These are phyloP conservation scores for Pangasius krempfi DNA, from an alignment of 2,797 vertebrate species.

Conservation along the genomic window DNA sequence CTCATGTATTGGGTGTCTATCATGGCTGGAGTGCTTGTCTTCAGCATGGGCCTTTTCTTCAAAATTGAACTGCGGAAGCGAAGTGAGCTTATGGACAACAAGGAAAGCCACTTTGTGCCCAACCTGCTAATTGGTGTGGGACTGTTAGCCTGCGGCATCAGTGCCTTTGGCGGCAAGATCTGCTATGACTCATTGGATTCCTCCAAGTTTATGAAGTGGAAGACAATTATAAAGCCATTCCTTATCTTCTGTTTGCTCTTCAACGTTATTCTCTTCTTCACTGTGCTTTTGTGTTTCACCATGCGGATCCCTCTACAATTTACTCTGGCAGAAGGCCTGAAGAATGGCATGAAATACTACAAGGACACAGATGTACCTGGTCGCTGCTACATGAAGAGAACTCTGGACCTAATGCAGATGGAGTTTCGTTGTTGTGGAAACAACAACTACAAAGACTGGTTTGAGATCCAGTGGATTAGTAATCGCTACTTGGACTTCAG, in stretches of 20 bases:
- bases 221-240: slow-evolving; percentile 86
- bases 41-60: slow-evolving; percentile 93
- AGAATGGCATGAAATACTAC: slow-evolving; percentile 92
- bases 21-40: slow-evolving; percentile 87
- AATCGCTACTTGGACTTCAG: slow-evolving; percentile 97
- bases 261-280: slow-evolving; percentile 79
- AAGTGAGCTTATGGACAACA: slow-evolving; percentile 96
- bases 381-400: slow-evolving; percentile 98
- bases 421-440: slow-evolving; percentile 98
- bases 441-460: slow-evolving; percentile 95
- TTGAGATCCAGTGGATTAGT: slow-evolving; percentile 99
- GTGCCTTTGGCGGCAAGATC: slow-evolving; percentile 91
- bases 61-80: slow-evolving; percentile 95
- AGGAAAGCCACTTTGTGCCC: slow-evolving; percentile 96
- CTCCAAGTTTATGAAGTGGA: slow-evolving; percentile 88
- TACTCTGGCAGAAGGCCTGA: slow-evolving; percentile 88
- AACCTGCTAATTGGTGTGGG: slow-evolving; percentile 91
- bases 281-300: slow-evolving; percentile 85
- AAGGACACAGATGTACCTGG: slow-evolving; percentile 96
- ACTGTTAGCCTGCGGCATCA: slow-evolving; percentile 84
- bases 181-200: slow-evolving; percentile 96
- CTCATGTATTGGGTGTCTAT: slow-evolving; percentile 97
- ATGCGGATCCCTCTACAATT: slow-evolving; percentile 89
- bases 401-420: slow-evolving; percentile 94
- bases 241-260: slow-evolving; percentile 81